Conservation (phyloP, 2,888 invertebrate genomes). For the Stramonita haemastoma region DNA sequence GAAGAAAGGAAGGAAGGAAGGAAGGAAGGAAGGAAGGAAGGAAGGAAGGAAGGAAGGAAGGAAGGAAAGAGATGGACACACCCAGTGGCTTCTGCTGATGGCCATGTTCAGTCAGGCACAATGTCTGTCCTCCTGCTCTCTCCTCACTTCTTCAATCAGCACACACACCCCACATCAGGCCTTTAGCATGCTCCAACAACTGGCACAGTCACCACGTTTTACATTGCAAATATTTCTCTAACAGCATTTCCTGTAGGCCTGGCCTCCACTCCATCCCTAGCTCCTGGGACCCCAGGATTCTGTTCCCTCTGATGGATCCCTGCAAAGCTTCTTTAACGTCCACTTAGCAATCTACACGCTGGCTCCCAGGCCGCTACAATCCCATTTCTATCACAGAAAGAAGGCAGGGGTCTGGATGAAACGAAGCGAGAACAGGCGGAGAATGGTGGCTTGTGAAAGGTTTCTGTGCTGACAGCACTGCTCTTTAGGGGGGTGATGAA, state of each 20-base stretch:
- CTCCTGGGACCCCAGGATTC: neutral
- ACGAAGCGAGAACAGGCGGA: neutral
- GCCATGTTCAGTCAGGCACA: too few species aligned
- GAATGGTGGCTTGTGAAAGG: neutral
- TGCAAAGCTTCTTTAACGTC: constrained; percentile 34
- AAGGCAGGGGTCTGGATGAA: neutral
- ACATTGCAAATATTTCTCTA: too few species aligned
- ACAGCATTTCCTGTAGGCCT: too few species aligned
- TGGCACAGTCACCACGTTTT: too few species aligned
- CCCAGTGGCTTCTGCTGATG: too few species aligned
- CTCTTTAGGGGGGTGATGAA: neutral
- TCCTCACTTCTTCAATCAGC: too few species aligned
- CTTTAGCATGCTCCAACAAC: too few species aligned
- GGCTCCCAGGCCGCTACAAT: constrained; percentile 3
- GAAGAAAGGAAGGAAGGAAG: neutral
- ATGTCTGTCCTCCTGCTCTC: too few species aligned
- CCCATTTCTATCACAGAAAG: constrained; percentile 33
- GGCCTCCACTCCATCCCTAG: too few species aligned
- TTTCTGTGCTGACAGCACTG: neutral
- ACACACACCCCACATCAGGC: too few species aligned
- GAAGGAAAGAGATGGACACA: too few species aligned
- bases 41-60: neutral
- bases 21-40: neutral
- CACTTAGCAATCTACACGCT: constrained; percentile 36
- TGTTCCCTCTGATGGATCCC: constrained; percentile 24